Evolutionary conservation across 1,140 invertebrate species (phyloP).

Genomic region (Drosophila tropicalis): DNA sequence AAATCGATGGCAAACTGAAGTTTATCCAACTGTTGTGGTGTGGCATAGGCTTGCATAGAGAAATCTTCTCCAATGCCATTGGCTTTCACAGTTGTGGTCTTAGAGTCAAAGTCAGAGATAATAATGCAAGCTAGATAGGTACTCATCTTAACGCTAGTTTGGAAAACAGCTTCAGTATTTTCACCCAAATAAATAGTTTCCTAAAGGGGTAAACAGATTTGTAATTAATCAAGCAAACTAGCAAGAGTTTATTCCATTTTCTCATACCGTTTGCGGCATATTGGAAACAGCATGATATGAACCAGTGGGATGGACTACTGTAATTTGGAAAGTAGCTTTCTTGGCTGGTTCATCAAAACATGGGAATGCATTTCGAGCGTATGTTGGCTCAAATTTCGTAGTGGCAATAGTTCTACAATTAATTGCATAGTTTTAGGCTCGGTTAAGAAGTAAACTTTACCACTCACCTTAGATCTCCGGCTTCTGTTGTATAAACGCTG

Average conservation of each 20-base stretch:
- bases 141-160: slow-evolving; percentile 94
- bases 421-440: slow-evolving; percentile 48
- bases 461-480: slow-evolving; percentile 76
- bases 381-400: slow-evolving; percentile 96
- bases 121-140: slow-evolving; percentile 96
- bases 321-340: slow-evolving; percentile 93
- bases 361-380: slow-evolving; percentile 95
- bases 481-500: slow-evolving; percentile 79
- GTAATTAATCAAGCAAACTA: not conserved
- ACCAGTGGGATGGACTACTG: slow-evolving; percentile 88
- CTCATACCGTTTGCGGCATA: slow-evolving; percentile 85
- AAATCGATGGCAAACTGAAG: slow-evolving; percentile 91
- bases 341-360: slow-evolving; percentile 98
- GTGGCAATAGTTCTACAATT: slow-evolving; percentile 90
- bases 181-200: slow-evolving; percentile 54
- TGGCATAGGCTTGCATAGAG: slow-evolving; percentile 89
- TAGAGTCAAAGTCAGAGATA: slow-evolving; percentile 92
- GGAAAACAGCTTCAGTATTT: slow-evolving; percentile 85
- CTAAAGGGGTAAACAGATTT: slow-evolving; percentile 15
- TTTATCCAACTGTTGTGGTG: slow-evolving; percentile 89
- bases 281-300: slow-evolving; percentile 91
- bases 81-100: slow-evolving; percentile 84
- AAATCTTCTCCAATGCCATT: slow-evolving; percentile 85
- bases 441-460: not conserved
- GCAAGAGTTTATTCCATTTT: not conserved